These are phyloP conservation scores for Asobara japonica DNA, from an alignment of 1,140 invertebrate species.

Conservation along the genomic window DNA sequence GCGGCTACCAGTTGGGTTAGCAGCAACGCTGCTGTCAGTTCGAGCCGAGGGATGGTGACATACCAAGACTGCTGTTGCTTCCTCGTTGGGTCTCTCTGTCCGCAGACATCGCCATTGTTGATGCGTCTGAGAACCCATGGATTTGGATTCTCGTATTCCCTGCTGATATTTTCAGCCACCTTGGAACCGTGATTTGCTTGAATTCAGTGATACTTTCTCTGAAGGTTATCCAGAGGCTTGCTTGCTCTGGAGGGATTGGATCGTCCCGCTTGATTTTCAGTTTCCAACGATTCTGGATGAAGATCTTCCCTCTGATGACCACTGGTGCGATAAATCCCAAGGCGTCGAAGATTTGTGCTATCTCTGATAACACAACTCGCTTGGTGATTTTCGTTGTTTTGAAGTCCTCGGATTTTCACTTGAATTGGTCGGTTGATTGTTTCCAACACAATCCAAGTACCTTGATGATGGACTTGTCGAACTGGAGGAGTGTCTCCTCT, in stretches of 20 bases:
- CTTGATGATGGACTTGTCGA: neutral
- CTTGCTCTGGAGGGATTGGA: slow-evolving; percentile 15
- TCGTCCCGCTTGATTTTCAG: slow-evolving; percentile 49
- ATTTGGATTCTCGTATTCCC: slow-evolving; percentile 22
- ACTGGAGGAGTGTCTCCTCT: neutral
- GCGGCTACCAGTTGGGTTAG: slow-evolving; percentile 3
- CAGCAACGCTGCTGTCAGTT: slow-evolving; percentile 52
- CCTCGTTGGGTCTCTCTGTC: neutral
- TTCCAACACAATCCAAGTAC: neutral
- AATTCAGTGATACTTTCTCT: neutral
- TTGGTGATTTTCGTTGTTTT: slow-evolving; percentile 22
- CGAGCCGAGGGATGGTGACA: slow-evolving; percentile 37
- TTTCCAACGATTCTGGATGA: slow-evolving; percentile 52
- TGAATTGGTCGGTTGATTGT: neutral
- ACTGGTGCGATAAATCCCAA: slow-evolving; percentile 36
- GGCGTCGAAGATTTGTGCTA: slow-evolving; percentile 40
- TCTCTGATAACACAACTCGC: slow-evolving; percentile 35
- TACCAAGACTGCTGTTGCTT: slow-evolving; percentile 34
- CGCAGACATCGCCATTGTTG: slow-evolving; percentile 17
- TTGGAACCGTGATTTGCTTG: slow-evolving; percentile 28
- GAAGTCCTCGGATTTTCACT: neutral
- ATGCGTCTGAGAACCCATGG: slow-evolving; percentile 41
- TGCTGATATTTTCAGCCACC: slow-evolving; percentile 24
- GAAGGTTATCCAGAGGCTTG: slow-evolving; percentile 17
- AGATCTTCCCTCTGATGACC: slow-evolving; percentile 42